Conservation (phyloP, 92 coral and sea anemone species). For the Phymanthus crucifer region DNA sequence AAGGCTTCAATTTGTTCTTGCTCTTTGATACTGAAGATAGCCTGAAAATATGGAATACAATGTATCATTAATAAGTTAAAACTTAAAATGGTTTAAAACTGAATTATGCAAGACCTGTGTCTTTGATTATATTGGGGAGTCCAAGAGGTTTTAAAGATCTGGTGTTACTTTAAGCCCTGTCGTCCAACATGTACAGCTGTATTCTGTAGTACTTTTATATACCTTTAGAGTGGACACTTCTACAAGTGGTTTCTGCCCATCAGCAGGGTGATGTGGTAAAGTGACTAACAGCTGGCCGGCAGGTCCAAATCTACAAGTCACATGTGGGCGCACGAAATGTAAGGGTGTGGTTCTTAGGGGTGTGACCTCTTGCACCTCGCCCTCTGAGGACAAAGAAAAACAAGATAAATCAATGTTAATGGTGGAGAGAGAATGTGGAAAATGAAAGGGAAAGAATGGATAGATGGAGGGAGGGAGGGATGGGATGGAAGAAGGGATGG, state of each 20-base stretch:
- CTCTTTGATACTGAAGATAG: constrained; percentile 45
- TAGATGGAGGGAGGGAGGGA: not conserved
- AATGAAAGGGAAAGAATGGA: not conserved
- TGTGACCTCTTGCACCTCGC: constrained; percentile 32
- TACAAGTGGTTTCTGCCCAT: constrained; percentile 32
- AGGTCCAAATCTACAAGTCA: constrained; percentile 25
- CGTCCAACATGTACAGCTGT: too few species aligned
- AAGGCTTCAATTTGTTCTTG: constrained; percentile 41
- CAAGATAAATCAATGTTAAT: not conserved
- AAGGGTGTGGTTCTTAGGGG: constrained; percentile 40
- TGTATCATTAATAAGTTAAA: not conserved
- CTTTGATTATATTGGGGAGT: too few species aligned
- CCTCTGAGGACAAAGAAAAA: too few species aligned
- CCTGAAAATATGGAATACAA: constrained; percentile 16
- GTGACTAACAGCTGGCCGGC: constrained; percentile 38
- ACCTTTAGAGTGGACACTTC: constrained; percentile 31
- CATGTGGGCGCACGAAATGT: constrained; percentile 38
- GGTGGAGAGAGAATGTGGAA: not conserved
- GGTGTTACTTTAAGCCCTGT: too few species aligned
- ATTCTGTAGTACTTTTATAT: not conserved
- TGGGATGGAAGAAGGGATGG: not conserved
- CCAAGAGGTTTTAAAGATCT: too few species aligned
- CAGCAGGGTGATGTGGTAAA: constrained; percentile 40
- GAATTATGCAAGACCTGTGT: too few species aligned
- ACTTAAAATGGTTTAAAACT: not conserved